These are phyloP conservation scores for Carollia perspicillata DNA, from an alignment of 2,113 vertebrate species.

Conservation along the genomic window DNA sequence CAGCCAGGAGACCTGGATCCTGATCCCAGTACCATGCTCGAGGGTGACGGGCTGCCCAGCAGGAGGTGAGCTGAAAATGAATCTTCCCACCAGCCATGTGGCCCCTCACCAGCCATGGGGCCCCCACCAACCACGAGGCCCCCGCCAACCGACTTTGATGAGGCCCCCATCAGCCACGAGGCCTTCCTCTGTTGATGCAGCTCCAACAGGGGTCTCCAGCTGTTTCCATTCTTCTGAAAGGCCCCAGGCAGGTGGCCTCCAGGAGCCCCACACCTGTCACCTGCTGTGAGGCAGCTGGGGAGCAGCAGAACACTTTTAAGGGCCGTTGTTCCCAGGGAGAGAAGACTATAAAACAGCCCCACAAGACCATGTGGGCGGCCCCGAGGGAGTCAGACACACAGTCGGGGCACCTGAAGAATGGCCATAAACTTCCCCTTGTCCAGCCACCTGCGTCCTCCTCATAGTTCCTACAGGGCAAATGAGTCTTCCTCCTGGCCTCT, in stretches of 20 bases:
- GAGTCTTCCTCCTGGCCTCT: neutral
- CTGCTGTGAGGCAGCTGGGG: neutral
- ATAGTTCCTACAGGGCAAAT: neutral
- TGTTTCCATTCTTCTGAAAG: neutral
- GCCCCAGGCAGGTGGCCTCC: neutral
- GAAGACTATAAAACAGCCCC: neutral
- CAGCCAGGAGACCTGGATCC: neutral
- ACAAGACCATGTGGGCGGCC: neutral
- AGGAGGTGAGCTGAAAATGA: neutral
- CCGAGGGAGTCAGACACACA: neutral
- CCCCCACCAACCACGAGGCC: neutral
- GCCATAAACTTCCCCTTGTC: neutral
- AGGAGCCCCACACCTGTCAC: neutral
- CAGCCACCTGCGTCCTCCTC: neutral
- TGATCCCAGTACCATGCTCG: rapidly evolving
- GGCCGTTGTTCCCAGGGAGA: neutral
- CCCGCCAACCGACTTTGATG: too few relatives aligned
- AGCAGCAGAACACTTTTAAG: neutral
- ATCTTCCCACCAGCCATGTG: rapidly evolving
- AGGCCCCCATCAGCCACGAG: neutral
- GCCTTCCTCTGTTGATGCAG: neutral
- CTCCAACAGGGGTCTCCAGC: neutral
- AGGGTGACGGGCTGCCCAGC: too few relatives aligned
- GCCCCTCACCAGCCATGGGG: neutral
- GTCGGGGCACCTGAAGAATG: neutral